These are phyloP conservation scores for Pteropus alecto DNA, from an alignment of 2,113 vertebrate genomes.

Conservation along the genomic window DNA sequence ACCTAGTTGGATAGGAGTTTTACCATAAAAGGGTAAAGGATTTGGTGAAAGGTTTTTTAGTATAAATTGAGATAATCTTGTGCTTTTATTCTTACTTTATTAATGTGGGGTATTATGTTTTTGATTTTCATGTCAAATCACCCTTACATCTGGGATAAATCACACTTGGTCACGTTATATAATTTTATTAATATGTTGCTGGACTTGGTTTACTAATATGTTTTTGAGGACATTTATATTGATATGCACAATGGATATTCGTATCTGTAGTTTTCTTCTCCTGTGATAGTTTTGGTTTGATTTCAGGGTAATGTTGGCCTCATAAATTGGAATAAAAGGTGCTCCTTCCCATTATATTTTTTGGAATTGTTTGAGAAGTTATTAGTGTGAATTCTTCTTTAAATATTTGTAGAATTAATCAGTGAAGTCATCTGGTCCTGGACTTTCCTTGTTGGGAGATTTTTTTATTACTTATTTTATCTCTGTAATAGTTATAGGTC, in stretches of 20 bases:
- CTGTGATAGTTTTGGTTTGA: background rate
- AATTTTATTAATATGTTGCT: background rate
- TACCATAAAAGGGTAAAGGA: background rate
- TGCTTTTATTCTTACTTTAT: background rate
- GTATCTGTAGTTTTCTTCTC: background rate
- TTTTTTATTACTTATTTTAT: background rate
- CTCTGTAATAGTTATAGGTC: background rate
- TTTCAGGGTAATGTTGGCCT: background rate
- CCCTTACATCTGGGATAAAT: background rate
- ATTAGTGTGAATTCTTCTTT: background rate
- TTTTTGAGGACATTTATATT: background rate
- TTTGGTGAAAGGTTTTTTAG: background rate
- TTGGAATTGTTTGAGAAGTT: background rate
- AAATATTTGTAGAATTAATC: background rate
- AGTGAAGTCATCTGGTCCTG: no score
- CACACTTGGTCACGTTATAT: background rate
- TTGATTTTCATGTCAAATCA: background rate
- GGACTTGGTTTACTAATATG: background rate
- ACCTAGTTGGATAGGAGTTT: background rate
- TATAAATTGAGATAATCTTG: background rate
- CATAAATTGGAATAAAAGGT: background rate
- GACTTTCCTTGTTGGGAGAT: no score
- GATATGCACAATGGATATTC: background rate
- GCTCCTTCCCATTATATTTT: background rate
- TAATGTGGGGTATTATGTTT: background rate